These are phyloP conservation scores for Dicerorhinus sumatrensis DNA, from an alignment of 2,113 vertebrate genomes.

Conservation along the genomic window DNA sequence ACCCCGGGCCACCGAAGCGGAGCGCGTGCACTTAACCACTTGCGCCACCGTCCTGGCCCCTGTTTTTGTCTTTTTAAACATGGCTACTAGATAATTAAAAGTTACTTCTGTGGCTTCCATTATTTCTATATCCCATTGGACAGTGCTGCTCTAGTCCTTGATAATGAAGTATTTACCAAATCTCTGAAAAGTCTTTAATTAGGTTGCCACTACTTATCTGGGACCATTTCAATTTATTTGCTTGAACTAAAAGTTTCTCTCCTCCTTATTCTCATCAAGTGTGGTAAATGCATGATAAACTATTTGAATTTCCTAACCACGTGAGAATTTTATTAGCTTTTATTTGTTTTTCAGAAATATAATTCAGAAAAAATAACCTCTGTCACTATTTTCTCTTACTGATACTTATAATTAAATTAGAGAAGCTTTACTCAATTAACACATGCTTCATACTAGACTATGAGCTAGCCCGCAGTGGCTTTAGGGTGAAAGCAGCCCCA, in stretches of 20 bases:
- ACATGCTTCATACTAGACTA: no score
- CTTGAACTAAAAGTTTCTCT: neutral
- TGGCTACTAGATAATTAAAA: neutral
- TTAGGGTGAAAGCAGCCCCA: neutral
- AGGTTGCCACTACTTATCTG: neutral
- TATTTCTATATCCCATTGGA: neutral
- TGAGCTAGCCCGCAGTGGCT: no score
- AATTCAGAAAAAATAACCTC: neutral
- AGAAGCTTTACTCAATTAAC: neutral
- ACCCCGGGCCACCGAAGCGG: no score
- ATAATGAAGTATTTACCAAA: neutral
- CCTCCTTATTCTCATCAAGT: neutral
- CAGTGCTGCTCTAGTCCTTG: neutral
- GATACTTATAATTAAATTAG: neutral
- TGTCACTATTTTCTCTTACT: neutral
- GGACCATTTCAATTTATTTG: neutral
- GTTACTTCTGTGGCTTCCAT: neutral
- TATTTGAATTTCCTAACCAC: neutral
- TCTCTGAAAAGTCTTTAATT: neutral
- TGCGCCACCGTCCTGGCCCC: no score
- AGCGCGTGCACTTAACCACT: no score
- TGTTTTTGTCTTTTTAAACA: conserved; percentile 2
- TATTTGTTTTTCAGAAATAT: neutral
- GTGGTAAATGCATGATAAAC: neutral
- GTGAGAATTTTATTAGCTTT: neutral